These are phyloP conservation scores for Serinus canaria DNA, from an alignment of 2,113 vertebrate genomes.

Conservation along the genomic window DNA sequence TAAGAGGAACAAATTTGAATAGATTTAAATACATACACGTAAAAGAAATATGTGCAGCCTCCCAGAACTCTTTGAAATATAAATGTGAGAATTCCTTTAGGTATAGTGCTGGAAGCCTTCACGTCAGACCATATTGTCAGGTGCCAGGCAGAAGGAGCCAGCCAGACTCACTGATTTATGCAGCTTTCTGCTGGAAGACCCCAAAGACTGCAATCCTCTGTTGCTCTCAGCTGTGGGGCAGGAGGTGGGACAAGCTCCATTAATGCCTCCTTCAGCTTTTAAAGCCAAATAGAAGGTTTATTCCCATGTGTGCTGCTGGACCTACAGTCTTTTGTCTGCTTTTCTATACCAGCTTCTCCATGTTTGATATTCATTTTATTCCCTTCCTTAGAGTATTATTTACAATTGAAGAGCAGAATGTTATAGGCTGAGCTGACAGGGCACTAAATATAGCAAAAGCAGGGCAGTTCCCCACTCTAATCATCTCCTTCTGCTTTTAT, in stretches of 20 bases:
- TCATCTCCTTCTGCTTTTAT: slow-evolving; percentile 25
- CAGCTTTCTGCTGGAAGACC: neutral
- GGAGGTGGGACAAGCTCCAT: neutral
- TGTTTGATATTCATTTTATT: neutral
- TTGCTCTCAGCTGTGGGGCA: fast-evolving
- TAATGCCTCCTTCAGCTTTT: neutral
- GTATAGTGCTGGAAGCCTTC: neutral
- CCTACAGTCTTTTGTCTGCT: neutral
- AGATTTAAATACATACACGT: slow-evolving; percentile 35
- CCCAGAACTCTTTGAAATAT: slow-evolving; percentile 18
- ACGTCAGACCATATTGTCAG: neutral
- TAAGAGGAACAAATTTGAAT: slow-evolving; percentile 35
- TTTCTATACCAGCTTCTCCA: neutral
- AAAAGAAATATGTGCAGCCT: neutral
- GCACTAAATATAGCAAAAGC: neutral
- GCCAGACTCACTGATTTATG: neutral
- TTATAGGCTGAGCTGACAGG: neutral
- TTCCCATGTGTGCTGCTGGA: neutral
- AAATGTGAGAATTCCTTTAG: slow-evolving; percentile 50
- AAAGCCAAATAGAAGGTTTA: neutral
- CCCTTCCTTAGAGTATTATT: neutral
- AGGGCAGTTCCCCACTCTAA: neutral
- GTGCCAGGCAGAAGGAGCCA: slow-evolving; percentile 14
- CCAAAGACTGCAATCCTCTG: neutral
- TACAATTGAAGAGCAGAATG: slow-evolving; percentile 5